Evolutionary conservation across 2,888 invertebrate genomes (phyloP), one percentile per base, ranked within the genome.

Genomic region (Andrena dorsata): DNA sequence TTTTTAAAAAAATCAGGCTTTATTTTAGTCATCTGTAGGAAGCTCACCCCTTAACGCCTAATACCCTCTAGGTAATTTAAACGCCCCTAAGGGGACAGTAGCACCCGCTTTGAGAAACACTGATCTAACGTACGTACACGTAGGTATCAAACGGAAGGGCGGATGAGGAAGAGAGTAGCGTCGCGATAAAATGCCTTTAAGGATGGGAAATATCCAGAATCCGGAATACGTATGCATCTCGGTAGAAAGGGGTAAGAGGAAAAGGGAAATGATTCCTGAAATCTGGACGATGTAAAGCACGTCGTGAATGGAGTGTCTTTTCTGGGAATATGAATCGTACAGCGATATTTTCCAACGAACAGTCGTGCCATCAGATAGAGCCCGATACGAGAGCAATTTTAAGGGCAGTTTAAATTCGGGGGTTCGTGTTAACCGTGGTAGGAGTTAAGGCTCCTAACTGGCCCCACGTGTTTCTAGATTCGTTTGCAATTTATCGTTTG

Each of bases 121-220:
- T 41, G 41, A 16, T 41, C 41, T 66, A 53, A 73, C 51, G 49
- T 26, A 49, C 61, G 8, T 60, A 51, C 69, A 51, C 30, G 56
- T 6, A 16, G 8, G 60, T 47, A 28, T 5, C 28, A 16, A 16
- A 41, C 41, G 41, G 16, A 41, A 41, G 6, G 7, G 16, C 28
- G 23, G 20, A 26, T 8, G n/a, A 0, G 20, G 23, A 35, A 26
- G 35, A 61, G 58, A 26, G 7, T 26, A 35, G 69, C 63, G 20
- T 32, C 64, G 76, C 73, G 87, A 87, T 85, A 87, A 87, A 81
- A 66, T 47, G 56, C 66, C 71, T 78, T 81, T 76, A 76, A 82
- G 72, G 78, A 83, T 77, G 64, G 80, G 70, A 68, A 76, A 84
- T 83, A 74, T 72, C 78, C 86, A n/a, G 76, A 8, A 80, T 78